Percentiles rank a stretch among this genome's conserved stretches.
Conservation (phyloP, 2,797 vertebrate species). For the Propithecus perrieri region DNA sequence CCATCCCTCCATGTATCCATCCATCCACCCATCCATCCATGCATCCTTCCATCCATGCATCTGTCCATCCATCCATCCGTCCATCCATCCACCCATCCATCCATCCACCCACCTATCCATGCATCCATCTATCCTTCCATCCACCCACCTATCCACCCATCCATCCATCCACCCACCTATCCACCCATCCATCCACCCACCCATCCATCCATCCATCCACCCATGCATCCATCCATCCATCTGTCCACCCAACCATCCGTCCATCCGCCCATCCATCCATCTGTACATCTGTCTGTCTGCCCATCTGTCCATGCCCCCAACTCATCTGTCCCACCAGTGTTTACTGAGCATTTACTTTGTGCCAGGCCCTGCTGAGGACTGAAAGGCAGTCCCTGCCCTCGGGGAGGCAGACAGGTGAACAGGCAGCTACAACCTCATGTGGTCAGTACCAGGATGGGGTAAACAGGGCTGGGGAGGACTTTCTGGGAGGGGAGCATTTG, state of each 20-base stretch:
- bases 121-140: too few species aligned
- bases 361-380: not conserved
- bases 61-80: fast-evolving
- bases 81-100: fast-evolving
- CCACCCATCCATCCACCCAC: fast-evolving
- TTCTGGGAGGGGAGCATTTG: not conserved
- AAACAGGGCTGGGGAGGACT: not conserved
- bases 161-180: not conserved
- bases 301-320: not conserved
- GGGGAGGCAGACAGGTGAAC: not conserved
- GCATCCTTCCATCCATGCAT: fast-evolving
- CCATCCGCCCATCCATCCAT: not conserved
- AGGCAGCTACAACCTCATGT: not conserved
- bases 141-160: fast-evolving
- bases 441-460: not conserved
- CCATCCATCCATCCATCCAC: fast-evolving
- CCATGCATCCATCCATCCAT: fast-evolving
- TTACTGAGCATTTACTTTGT: not conserved
- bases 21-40: fast-evolving
- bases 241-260: too few species aligned
- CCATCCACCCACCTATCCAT: fast-evolving
- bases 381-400: not conserved
- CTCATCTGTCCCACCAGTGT: not conserved
- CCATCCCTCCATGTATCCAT: fast-evolving
- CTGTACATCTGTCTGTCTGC: too few species aligned